Base-by-base conservation (phyloP, 2,888 invertebrate species). In the Euplexia lucipara region DNA sequence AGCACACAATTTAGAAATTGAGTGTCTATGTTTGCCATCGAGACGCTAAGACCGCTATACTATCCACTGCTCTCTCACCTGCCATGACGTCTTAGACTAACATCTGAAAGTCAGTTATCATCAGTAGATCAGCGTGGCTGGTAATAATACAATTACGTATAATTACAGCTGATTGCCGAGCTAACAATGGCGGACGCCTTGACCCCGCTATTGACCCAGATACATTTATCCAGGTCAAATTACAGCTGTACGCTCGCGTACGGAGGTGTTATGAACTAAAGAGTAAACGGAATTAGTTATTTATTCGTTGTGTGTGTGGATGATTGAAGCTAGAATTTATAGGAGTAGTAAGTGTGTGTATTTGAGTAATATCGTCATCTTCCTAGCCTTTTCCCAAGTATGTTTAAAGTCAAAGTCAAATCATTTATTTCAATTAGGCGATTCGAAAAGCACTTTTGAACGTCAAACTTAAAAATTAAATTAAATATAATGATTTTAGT, bases 201-300 rank as follows among this genome's bases (percentile, higher is more conserved):
- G 88, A 88, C 88, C 88, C 80, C 86, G 88, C 84, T 86, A 87
- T 87, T 88, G 88, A 87, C 88, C 88, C 77, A 83, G 83, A 80
- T 87, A 70, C 48, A 74, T 60, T 73, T 70, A 87, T 86, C 79
- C 84, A 84, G 88, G 87, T 88, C 84, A 82, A 76, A 83, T 87
- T 87, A 86, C 84, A 83, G 83, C 80, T 76, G 83, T 81, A 83
- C 82, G 70, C 65, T 79, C 78, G 75, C 14, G 42, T 57, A 81
- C 83, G 51, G 74, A 82, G 79, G 75, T 78, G 75, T 56, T 60
- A 66, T 57, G 64, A 62, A 59, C 45, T 51, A 52, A 61, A 16
- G 51, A 65, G 26, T 66, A 57, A 54, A 58, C 20, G 34, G 22
- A 69, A 67, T 51, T 52, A 48, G 44, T 63, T 54, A 66, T 56